These are phyloP conservation scores for Chelonus insularis DNA, from an alignment of 1,140 invertebrate species.

Conservation along the genomic window DNA sequence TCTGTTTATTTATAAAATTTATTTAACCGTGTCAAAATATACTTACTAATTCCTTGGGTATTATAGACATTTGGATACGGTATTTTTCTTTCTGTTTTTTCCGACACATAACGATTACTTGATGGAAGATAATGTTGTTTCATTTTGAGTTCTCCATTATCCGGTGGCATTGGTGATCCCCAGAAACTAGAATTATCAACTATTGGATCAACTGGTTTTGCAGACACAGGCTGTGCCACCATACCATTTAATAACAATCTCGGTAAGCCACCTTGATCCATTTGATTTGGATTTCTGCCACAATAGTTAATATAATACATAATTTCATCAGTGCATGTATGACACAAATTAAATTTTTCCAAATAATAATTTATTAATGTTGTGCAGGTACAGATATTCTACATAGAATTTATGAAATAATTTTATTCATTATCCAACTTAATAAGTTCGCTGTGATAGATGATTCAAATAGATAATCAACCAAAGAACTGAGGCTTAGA, in stretches of 20 bases:
- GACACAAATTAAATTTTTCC: too few relatives aligned
- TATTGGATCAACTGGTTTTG: conserved; percentile 40
- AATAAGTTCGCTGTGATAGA: too few relatives aligned
- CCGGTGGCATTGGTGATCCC: conserved; percentile 43
- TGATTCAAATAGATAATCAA: too few relatives aligned
- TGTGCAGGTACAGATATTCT: too few relatives aligned
- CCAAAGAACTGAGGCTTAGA: too few relatives aligned
- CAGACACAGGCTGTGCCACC: conserved; percentile 34
- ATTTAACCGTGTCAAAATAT: not conserved
- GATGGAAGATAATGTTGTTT: conserved; percentile 67
- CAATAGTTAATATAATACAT: conserved; percentile 25
- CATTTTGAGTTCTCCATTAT: conserved; percentile 53
- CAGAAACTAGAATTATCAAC: conserved; percentile 50
- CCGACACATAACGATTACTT: conserved; percentile 66
- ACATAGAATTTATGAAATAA: too few relatives aligned
- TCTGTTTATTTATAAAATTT: not conserved
- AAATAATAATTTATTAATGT: too few relatives aligned
- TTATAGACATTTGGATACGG: conserved; percentile 52
- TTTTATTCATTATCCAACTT: too few relatives aligned
- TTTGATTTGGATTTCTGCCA: conserved; percentile 43
- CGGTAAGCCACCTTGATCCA: conserved; percentile 39
- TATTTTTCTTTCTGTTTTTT: conserved; percentile 55
- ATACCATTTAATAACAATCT: conserved; percentile 39
- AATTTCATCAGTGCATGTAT: too few relatives aligned
- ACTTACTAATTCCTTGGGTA: conserved; percentile 44